Percentiles rank a stretch among this genome's conserved stretches.
Conservation (phyloP, 1,140 invertebrate species). For the Hyles euphorbiae region DNA sequence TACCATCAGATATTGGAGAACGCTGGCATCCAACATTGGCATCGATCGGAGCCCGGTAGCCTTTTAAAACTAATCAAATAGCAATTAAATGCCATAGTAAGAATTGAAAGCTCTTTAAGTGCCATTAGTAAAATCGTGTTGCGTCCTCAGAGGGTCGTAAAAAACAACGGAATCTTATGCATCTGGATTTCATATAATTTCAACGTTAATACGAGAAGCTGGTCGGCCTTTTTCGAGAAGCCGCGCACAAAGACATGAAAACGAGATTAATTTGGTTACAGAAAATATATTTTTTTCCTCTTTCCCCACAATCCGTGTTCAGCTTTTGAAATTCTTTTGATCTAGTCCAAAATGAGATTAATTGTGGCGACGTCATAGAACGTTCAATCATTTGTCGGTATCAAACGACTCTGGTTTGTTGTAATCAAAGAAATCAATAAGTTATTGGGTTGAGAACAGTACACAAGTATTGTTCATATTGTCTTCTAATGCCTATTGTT, state of each 20-base stretch:
- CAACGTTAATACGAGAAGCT: too few species aligned
- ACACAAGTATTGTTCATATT: conserved; percentile 9
- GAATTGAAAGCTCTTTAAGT: conserved; percentile 3
- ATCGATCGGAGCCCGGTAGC: conserved; percentile 6
- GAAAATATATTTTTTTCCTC: too few species aligned
- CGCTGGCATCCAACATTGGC: conserved; percentile 18
- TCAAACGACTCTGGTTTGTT: conserved; percentile 12
- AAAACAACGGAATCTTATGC: neutral
- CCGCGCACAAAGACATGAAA: too few species aligned
- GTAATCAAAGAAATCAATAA: conserved; percentile 38
- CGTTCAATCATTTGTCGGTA: conserved; percentile 20
- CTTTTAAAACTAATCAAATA: conserved; percentile 5
- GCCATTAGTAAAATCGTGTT: conserved; percentile 4
- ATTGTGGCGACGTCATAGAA: conserved; percentile 7
- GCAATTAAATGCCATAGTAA: conserved; percentile 7
- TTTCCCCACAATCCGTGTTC: too few species aligned
- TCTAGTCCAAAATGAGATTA: conserved; percentile 4
- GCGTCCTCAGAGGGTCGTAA: neutral
- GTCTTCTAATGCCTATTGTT: conserved; percentile 18
- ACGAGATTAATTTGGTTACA: too few species aligned
- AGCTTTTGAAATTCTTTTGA: conserved; percentile 18
- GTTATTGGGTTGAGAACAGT: conserved; percentile 22
- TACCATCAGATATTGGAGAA: conserved; percentile 22
- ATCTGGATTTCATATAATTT: too few species aligned
- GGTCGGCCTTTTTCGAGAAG: too few species aligned